These are phyloP conservation scores for Notolepis coatsorum DNA, from an alignment of 2,797 vertebrate genomes.

Conservation along the genomic window DNA sequence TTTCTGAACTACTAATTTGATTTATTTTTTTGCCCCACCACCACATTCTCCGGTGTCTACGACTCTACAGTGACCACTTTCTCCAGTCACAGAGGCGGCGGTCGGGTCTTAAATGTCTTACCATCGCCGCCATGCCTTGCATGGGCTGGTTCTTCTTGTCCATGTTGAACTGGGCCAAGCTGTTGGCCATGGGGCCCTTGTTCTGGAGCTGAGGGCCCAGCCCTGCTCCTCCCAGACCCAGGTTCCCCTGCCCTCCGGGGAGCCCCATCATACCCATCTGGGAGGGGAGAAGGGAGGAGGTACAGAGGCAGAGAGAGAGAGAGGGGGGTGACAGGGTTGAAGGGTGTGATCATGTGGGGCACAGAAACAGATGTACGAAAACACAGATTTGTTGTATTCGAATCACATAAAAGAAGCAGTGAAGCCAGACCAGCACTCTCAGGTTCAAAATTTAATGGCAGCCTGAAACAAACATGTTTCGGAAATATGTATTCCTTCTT, in stretches of 20 bases:
- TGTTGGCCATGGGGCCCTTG: slow-evolving; percentile 93
- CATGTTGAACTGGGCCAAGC: slow-evolving; percentile 89
- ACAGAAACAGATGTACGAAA: background rate
- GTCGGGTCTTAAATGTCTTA: slow-evolving; percentile 66
- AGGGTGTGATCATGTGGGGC: background rate
- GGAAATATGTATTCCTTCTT: too few relatives aligned
- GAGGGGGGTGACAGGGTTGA: background rate
- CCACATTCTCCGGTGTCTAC: too few relatives aligned
- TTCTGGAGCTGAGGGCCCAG: slow-evolving; percentile 94
- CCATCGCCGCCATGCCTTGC: slow-evolving; percentile 92
- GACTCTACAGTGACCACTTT: too few relatives aligned
- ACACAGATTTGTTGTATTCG: background rate
- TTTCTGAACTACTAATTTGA: too few relatives aligned
- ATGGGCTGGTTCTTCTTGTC: slow-evolving; percentile 94
- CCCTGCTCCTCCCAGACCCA: slow-evolving; percentile 88
- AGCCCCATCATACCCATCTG: slow-evolving; percentile 97
- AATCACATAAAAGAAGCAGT: too few relatives aligned
- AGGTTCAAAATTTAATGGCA: too few relatives aligned
- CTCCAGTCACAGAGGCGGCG: background rate
- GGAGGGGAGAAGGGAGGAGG: slow-evolving; percentile 8
- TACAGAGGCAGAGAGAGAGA: background rate
- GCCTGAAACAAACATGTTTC: too few relatives aligned
- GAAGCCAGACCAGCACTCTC: too few relatives aligned
- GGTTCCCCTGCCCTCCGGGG: slow-evolving; percentile 88
- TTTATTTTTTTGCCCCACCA: too few relatives aligned